Percentiles rank a stretch among this genome's conserved stretches.
phyloP scores from a whole-genome alignment of 2,888 invertebrate genomes.

The Congeria kusceri region DNA sequence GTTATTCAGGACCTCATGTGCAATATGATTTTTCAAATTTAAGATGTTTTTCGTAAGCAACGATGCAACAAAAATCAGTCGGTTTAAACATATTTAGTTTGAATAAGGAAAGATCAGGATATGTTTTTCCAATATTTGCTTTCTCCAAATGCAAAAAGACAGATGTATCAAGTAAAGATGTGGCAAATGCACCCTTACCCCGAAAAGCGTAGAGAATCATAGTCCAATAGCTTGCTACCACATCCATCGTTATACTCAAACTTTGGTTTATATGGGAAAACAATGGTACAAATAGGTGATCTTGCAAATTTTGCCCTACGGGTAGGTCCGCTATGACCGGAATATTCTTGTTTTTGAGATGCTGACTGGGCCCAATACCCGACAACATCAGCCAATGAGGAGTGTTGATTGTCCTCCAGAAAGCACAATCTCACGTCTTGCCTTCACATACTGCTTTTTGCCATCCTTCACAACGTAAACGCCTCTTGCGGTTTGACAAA shows the following conservation, averaged over 20 bases:
- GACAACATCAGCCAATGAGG: neutral
- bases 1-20: neutral
- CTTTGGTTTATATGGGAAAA: neutral
- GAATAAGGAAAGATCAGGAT: slow-evolving; percentile 24
- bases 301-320: neutral
- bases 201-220: neutral
- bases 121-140: neutral
- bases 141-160: slow-evolving; percentile 12
- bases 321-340: neutral
- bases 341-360: neutral
- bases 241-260: neutral
- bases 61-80: neutral
- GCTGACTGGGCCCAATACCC: slow-evolving; percentile 33
- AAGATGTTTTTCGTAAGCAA: neutral
- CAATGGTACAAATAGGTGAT: slow-evolving; percentile 43
- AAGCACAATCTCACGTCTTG: slow-evolving; percentile 74
- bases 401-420: slow-evolving; percentile 73
- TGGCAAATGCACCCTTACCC: slow-evolving; percentile 12
- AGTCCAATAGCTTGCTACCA: slow-evolving; percentile 4
- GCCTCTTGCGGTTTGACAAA: slow-evolving; percentile 44
- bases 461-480: neutral
- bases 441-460: neutral
- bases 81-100: no score
- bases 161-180: slow-evolving; percentile 1
- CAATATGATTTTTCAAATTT: slow-evolving; percentile 2